Conservation (phyloP, 2,888 invertebrate genomes). For the Argyresthia goedartella region DNA sequence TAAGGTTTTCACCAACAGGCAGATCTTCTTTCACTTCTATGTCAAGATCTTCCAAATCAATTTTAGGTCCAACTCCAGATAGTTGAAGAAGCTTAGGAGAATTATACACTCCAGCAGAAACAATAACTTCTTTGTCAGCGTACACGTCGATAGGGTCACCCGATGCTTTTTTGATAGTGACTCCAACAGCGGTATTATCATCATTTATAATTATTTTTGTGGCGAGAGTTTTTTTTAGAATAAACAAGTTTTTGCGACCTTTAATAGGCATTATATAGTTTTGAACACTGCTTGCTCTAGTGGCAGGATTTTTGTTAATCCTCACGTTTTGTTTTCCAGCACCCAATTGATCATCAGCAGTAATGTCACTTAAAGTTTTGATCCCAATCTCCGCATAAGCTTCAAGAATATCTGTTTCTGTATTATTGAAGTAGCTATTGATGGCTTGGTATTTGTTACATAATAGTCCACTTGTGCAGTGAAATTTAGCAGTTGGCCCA, state of each 20-base stretch:
- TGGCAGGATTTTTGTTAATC: slow-evolving; percentile 11
- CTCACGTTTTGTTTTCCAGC: slow-evolving; percentile 2
- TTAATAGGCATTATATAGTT: slow-evolving; percentile 5
- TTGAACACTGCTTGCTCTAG: slow-evolving; percentile 23
- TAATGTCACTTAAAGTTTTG: slow-evolving; percentile 1
- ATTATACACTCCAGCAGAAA: slow-evolving; percentile 42
- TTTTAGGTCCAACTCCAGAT: slow-evolving; percentile 46
- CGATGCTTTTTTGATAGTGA: slow-evolving; percentile 2
- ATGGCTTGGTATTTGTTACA: not conserved
- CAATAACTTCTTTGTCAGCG: slow-evolving; percentile 41
- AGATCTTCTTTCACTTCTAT: slow-evolving; percentile 31
- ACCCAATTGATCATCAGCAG: slow-evolving; percentile 8
- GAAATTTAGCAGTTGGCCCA: slow-evolving; percentile 4
- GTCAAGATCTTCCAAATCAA: slow-evolving; percentile 25
- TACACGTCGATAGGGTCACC: slow-evolving; percentile 10
- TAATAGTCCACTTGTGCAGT: slow-evolving; percentile 6
- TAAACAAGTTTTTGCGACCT: slow-evolving; percentile 9
- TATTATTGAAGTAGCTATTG: not conserved
- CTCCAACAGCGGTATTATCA: slow-evolving; percentile 8
- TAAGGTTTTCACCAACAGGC: slow-evolving; percentile 45
- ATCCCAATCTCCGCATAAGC: slow-evolving; percentile 5
- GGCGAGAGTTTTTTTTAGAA: slow-evolving; percentile 8
- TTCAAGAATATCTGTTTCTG: not conserved
- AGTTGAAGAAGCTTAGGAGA: slow-evolving; percentile 44
- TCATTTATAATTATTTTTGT: slow-evolving; percentile 10